Evolutionary conservation across 2,797 vertebrate species (phyloP), one percentile per base, ranked within the genome.

Genomic region (Natrix natrix): DNA sequence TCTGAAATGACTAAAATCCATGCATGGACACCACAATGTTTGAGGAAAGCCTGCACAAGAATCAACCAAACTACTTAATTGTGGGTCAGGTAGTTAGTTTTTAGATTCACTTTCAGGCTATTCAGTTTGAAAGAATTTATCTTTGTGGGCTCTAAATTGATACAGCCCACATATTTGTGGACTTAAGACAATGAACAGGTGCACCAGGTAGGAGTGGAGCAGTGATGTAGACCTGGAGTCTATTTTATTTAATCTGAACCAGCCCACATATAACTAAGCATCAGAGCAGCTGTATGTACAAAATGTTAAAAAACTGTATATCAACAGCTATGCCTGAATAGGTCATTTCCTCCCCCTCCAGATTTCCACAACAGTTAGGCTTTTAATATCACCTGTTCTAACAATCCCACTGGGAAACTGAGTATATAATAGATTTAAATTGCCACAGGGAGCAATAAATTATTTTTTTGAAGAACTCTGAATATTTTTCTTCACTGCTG

Each of bases 361-460:
- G 59, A 91, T 63, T 87, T 86, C n/a, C 26, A 54, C 37, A 60
- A 52, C 78, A 86, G 57, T 32, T 86, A 61, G 43, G 43, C 22
- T 63, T 87, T n/a, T 48, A 63, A 87, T 28, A 86, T 87, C 83
- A 91, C 43, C 57, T 87, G 54, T 87, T 91, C 59, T 91, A 91
- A 91, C 61, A n/a, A 63, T 87, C 57, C n/a, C n/a, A 16, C 43
- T 43, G 20, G 57, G 37, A 91, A 91, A 56, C 22, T 16, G 69
- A 83, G 56, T 59, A 59, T 56, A 48, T 91, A 91, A 91, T 60
- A 91, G 74, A 90, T 90, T 90, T 69, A 74, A 74, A 56, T 54
- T 74, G 37, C 89, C 89, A 56, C 22, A 74, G 63, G 52, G 89
- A 90, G 63, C 14, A 28, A n/a, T 90, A 56, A 90, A 74, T 20